Conservation (phyloP, 2,113 vertebrate genomes). For the Oriolus oriolus region DNA sequence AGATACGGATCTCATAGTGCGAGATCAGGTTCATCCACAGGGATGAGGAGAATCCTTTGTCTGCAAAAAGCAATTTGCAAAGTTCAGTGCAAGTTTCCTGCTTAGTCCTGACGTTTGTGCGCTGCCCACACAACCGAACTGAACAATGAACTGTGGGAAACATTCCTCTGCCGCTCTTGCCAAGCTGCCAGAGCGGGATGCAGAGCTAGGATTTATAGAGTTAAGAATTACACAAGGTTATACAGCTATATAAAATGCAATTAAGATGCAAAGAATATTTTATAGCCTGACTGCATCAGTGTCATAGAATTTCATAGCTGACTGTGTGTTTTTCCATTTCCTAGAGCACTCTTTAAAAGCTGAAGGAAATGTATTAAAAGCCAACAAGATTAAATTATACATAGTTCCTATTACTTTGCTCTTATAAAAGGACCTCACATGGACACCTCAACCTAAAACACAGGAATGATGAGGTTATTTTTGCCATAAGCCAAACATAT, state of each 20-base stretch:
- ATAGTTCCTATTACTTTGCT: slow-evolving; percentile 39
- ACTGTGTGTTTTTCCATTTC: slow-evolving; percentile 52
- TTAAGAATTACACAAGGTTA: slow-evolving; percentile 50
- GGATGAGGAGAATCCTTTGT: slow-evolving; percentile 13
- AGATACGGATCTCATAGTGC: rapidly evolving
- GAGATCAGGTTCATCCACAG: neutral
- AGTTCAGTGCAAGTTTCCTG: slow-evolving; percentile 33
- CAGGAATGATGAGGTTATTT: slow-evolving; percentile 13
- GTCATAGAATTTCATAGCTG: slow-evolving; percentile 55
- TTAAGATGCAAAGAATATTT: slow-evolving; percentile 37
- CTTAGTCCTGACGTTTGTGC: neutral
- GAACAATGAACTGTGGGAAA: slow-evolving; percentile 51
- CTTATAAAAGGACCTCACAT: slow-evolving; percentile 51
- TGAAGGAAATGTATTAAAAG: slow-evolving; percentile 53
- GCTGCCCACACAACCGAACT: neutral
- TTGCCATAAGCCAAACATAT: slow-evolving; percentile 52
- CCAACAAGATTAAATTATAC: slow-evolving; percentile 34
- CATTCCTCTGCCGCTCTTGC: neutral
- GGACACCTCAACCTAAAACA: slow-evolving; percentile 39
- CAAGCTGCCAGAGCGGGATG: slow-evolving; percentile 1
- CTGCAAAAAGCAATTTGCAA: neutral
- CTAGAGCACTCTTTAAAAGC: slow-evolving; percentile 58
- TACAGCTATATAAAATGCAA: slow-evolving; percentile 52
- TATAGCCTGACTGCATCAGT: slow-evolving; percentile 21
- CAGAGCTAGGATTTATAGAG: slow-evolving; percentile 45